Evolutionary conservation across 2,113 vertebrate species (phyloP), one percentile per base, ranked within the genome.

Genomic region (Herpetotheres cachinnans): DNA sequence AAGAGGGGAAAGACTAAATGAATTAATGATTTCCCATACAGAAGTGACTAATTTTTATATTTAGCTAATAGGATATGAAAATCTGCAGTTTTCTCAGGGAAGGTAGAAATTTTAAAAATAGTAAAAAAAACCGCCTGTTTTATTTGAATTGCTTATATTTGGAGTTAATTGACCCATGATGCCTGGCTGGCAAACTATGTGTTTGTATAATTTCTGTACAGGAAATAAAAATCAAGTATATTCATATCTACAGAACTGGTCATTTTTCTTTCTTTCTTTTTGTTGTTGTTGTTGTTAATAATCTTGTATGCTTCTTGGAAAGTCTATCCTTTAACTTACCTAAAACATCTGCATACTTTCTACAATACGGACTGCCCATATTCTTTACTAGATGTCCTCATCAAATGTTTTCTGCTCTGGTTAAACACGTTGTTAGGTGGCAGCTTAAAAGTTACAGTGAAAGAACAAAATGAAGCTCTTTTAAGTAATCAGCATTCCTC

Each of bases 61-160:
- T 65, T 66, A 55, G 20, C 30, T 73, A 17, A 11, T 13, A 86
- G 27, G 17, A 72, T 36, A 80, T 12, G 27, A 63, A 91, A 82
- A 66, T 44, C 24, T 52, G 11, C 18, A 27, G 2, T 54, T 92
- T 88, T 84, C 46, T 91, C 32, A 62, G 50, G 34, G 13, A 77
- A 47, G 4, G 9, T 72, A 49, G 13, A 66, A 40, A 81, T 40
- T 10, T 21, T 0, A 72, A 65, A 93, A 71, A 7, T 9, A 52
- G 11, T 27, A 10, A 54, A 40, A 52, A 62, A n/a, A 1, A 1
- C 0, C 5, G 16, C 7, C 25, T 32, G 4, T 0, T 61, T 54
- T 56, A 38, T 56, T 82, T 85, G 9, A 76, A 44, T 80, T 55
- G 8, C 6, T 82, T 72, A 15, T 66, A 58, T 89, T 79, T 83